Evolutionary conservation across 1,140 invertebrate species (phyloP).

Genomic region (Oryctes rhinoceros): DNA sequence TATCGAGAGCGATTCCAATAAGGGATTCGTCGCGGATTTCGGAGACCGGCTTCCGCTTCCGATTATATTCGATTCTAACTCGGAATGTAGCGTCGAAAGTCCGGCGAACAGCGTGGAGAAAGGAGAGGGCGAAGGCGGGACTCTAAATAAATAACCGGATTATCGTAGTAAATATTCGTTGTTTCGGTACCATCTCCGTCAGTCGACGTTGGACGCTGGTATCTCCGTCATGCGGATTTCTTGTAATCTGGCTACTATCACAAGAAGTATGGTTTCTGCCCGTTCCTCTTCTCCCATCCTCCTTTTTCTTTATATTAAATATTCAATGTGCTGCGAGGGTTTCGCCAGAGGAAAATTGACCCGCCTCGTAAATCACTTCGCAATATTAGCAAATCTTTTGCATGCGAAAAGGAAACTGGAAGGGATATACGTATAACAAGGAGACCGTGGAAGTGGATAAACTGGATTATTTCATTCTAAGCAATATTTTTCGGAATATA

Average conservation of each 20-base stretch:
- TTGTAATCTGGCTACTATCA: conserved; percentile 26
- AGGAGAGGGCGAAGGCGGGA: neutral
- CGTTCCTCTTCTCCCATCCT: neutral
- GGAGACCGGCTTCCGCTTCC: neutral
- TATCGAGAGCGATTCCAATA: neutral
- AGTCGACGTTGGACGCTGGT: neutral
- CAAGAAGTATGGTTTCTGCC: neutral
- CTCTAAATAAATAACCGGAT: conserved; percentile 12
- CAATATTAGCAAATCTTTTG: conserved; percentile 31
- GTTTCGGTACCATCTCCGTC: conserved; percentile 13
- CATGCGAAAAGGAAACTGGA: neutral
- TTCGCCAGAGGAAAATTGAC: conserved; percentile 8
- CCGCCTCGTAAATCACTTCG: conserved; percentile 20
- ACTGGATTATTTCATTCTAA: neutral
- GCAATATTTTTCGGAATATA: too few species aligned
- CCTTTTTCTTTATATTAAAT: conserved; percentile 17
- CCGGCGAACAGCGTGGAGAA: neutral
- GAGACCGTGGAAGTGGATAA: neutral
- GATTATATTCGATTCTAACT: conserved; percentile 1
- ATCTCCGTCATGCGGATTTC: neutral
- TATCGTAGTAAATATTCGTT: conserved; percentile 33
- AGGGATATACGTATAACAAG: too few species aligned
- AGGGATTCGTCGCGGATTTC: conserved; percentile 4
- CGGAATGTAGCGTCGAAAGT: neutral
- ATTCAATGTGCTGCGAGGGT: neutral